Evolutionary conservation across 2,113 vertebrate genomes (phyloP).

Genomic region (Corythornis vintsioides): DNA sequence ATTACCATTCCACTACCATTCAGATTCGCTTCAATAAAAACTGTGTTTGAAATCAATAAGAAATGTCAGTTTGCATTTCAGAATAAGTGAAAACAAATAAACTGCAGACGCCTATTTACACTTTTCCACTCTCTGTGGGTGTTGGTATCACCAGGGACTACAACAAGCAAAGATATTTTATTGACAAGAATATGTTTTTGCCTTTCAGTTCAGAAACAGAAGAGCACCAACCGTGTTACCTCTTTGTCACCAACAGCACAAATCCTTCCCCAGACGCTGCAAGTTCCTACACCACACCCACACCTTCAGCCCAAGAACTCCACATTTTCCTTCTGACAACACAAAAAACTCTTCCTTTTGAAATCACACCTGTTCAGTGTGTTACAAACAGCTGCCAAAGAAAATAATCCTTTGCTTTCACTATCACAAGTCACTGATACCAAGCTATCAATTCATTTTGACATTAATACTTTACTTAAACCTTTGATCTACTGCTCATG

Average conservation of each 20-base stretch:
- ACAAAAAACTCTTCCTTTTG: neutral
- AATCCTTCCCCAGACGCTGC: fast-evolving
- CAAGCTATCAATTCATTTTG: neutral
- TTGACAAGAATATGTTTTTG: neutral
- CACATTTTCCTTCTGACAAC: neutral
- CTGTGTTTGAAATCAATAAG: neutral
- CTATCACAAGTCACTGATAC: neutral
- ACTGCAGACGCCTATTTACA: neutral
- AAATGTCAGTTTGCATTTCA: neutral
- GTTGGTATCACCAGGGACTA: neutral
- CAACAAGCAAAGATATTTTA: neutral
- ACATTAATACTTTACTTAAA: neutral
- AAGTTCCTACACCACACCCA: neutral
- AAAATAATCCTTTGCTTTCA: conserved; percentile 32
- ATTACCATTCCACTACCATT: neutral
- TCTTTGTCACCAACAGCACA: neutral
- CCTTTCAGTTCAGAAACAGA: neutral
- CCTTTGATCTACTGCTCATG: conserved; percentile 22
- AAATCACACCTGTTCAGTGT: neutral
- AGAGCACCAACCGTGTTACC: neutral
- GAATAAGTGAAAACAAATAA: neutral
- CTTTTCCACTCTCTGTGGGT: neutral
- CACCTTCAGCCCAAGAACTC: neutral
- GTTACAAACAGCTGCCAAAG: conserved; percentile 44
- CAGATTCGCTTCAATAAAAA: neutral